Evolutionary conservation across 2,113 vertebrate species (phyloP).

Genomic region (Chaetura pelagica): DNA sequence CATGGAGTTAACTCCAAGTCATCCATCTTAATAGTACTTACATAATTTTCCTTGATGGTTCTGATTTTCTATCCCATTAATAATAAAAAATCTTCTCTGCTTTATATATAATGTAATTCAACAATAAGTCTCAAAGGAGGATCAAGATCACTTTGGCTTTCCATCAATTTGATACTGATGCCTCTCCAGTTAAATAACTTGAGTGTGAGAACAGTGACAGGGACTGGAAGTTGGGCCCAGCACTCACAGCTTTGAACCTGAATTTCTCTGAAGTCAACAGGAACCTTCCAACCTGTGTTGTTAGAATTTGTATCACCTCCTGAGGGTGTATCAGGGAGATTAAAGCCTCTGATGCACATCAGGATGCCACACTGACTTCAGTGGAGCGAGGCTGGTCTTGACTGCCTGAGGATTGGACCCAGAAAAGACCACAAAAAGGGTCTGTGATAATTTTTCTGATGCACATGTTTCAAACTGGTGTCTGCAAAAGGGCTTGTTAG

Average conservation of each 20-base stretch:
- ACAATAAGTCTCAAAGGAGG: conserved; percentile 59
- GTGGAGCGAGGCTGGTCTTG: not conserved
- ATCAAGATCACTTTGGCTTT: conserved; percentile 68
- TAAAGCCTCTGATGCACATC: not conserved
- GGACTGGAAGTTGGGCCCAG: not conserved
- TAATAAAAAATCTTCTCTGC: conserved; percentile 59
- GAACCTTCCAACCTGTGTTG: fast-evolving
- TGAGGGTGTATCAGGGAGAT: fast-evolving
- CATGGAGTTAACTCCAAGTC: not conserved
- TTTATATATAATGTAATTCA: conserved; percentile 69
- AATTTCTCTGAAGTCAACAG: not conserved
- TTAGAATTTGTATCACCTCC: not conserved
- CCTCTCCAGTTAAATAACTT: conserved; percentile 17
- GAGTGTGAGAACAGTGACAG: not conserved
- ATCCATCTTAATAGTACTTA: conserved; percentile 58
- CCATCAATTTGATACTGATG: conserved; percentile 53
- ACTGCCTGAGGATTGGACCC: not conserved
- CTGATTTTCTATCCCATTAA: conserved; percentile 69
- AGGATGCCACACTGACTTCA: not conserved
- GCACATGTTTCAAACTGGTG: not conserved
- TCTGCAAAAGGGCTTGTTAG: conserved; percentile 41
- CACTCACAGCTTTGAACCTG: not conserved
- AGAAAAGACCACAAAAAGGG: not conserved
- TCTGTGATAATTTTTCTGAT: not conserved
- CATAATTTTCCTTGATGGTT: conserved; percentile 57